Percentiles rank a stretch among this genome's conserved stretches.
Evolutionary conservation across 2,888 invertebrate species (phyloP).

Genomic region (Eupithecia insigniata): DNA sequence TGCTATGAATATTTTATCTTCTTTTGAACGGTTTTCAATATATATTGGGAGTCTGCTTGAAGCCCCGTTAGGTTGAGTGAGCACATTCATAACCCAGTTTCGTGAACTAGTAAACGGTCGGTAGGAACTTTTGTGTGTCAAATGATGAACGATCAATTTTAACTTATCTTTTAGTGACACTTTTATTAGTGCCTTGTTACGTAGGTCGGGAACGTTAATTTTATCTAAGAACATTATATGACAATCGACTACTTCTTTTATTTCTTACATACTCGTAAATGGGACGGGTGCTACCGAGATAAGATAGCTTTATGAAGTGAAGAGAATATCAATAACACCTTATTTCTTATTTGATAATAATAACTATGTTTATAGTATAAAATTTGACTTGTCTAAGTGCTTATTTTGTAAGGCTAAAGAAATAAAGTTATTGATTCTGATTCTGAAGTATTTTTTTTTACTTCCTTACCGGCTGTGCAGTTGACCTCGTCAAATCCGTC

Average conservation of each 20-base stretch:
- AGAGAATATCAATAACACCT: no score
- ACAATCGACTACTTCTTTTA: background rate
- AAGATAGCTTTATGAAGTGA: background rate
- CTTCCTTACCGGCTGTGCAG: conserved; percentile 84
- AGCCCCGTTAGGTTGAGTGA: conserved; percentile 69
- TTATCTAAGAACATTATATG: background rate
- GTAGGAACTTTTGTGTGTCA: conserved; percentile 52
- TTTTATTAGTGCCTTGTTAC: background rate
- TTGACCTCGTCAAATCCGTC: conserved; percentile 90
- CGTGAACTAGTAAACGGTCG: conserved; percentile 61
- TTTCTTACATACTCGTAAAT: background rate
- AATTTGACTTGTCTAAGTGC: no score
- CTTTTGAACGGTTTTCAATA: conserved; percentile 44
- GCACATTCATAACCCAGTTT: conserved; percentile 69
- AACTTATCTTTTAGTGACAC: conserved; percentile 5
- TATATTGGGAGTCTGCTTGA: conserved; percentile 54
- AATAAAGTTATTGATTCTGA: no score
- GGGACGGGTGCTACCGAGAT: background rate
- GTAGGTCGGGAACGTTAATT: background rate
- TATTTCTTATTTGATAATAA: no score
- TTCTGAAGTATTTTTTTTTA: background rate
- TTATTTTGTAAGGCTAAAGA: no score
- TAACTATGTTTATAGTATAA: no score
- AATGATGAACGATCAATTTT: conserved; percentile 29
- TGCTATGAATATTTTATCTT: background rate